Conservation (phyloP, 2,888 invertebrate genomes). For the Lepas anatifera region DNA sequence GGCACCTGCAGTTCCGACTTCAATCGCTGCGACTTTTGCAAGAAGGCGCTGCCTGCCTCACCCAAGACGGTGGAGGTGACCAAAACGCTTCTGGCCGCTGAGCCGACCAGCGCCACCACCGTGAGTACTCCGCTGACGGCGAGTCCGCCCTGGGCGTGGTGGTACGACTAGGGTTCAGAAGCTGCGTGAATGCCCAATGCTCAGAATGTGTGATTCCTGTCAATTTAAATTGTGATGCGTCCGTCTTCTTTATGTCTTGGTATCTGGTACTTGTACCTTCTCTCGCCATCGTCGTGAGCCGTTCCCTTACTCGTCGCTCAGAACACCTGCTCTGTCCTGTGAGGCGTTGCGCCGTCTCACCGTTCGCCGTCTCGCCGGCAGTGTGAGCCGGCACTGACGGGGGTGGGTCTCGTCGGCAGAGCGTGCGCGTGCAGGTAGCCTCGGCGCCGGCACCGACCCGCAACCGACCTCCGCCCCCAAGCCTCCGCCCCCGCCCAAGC, state of each 20-base stretch:
- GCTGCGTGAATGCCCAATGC: background rate
- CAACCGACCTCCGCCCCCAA: background rate
- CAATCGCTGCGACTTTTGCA: conserved; percentile 58
- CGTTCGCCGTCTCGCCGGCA: background rate
- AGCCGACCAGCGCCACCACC: background rate
- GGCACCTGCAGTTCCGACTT: conserved; percentile 68
- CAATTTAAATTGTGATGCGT: background rate
- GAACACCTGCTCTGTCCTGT: background rate
- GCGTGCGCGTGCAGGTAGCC: too few species aligned
- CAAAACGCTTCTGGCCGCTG: background rate
- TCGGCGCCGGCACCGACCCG: background rate
- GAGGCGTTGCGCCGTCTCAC: background rate
- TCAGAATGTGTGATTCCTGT: background rate
- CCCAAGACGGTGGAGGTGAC: conserved; percentile 26
- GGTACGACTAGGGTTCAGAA: too few species aligned
- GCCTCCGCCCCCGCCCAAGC: background rate
- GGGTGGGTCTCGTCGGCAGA: background rate
- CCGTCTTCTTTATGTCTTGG: too few species aligned
- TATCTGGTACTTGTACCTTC: too few species aligned
- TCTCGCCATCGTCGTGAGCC: too few species aligned
- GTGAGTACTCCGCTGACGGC: background rate
- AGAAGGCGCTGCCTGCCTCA: conserved; percentile 28
- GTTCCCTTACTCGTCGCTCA: too few species aligned
- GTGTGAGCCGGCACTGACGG: background rate
- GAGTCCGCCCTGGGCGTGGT: background rate